These are phyloP conservation scores for Drosophila ustulata DNA, from an alignment of 2,888 invertebrate species.

Conservation along the genomic window DNA sequence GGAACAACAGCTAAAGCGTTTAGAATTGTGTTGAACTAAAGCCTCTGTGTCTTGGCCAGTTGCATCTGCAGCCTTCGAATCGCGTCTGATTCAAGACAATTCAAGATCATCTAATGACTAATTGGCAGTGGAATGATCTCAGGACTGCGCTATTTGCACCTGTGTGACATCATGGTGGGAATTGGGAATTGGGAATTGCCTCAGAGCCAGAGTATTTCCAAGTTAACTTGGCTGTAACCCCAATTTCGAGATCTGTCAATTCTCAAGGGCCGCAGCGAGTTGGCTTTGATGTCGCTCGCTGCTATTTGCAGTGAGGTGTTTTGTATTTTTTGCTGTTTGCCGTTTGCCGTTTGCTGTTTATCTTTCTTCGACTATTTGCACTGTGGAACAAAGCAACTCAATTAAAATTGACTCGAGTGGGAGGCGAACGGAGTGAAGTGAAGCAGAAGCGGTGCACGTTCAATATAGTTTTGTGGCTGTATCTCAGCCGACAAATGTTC, in stretches of 20 bases:
- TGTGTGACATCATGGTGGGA: slow-evolving; percentile 6
- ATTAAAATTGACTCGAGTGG: slow-evolving; percentile 38
- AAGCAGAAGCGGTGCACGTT: neutral
- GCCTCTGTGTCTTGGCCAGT: too few relatives aligned
- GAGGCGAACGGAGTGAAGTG: neutral
- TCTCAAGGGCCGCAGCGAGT: neutral
- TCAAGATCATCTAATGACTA: neutral
- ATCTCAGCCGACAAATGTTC: slow-evolving; percentile 44
- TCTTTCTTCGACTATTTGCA: slow-evolving; percentile 21
- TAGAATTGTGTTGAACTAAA: neutral
- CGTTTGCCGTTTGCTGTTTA: neutral
- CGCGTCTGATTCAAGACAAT: too few relatives aligned
- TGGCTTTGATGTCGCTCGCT: too few relatives aligned
- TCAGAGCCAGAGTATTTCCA: slow-evolving; percentile 1
- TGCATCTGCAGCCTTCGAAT: too few relatives aligned
- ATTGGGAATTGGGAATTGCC: neutral
- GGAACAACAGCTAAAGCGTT: too few relatives aligned
- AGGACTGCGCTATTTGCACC: neutral
- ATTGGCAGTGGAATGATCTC: neutral
- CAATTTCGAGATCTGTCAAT: slow-evolving; percentile 2
- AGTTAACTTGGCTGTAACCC: slow-evolving; percentile 12
- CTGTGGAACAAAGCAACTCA: slow-evolving; percentile 48
- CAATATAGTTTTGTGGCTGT: slow-evolving; percentile 34
- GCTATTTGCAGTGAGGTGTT: too few relatives aligned
- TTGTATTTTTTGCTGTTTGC: neutral